Conservation (phyloP, 2,888 invertebrate species). For the Amorpha juglandis region DNA sequence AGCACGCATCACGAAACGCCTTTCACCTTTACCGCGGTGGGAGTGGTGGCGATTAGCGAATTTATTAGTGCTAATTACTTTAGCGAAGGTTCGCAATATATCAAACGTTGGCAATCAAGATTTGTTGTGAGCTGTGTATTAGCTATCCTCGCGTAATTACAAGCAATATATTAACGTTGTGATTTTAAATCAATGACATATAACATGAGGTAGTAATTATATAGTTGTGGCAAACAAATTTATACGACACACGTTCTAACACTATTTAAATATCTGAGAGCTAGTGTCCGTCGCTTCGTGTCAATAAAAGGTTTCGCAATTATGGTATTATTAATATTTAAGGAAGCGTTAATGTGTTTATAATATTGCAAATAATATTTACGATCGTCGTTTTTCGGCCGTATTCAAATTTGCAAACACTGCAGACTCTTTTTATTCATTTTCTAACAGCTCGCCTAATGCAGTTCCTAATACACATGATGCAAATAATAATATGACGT, state of each 20-base stretch:
- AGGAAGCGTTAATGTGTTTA: too few species aligned
- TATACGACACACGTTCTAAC: not conserved
- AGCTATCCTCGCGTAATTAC: constrained; percentile 12
- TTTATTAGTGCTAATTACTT: constrained; percentile 26
- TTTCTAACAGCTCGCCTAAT: too few species aligned
- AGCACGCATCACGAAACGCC: constrained; percentile 50
- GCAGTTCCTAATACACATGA: too few species aligned
- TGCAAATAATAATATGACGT: too few species aligned
- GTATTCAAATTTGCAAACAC: too few species aligned
- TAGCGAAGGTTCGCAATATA: constrained; percentile 15
- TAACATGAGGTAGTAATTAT: not conserved
- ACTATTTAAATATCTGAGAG: too few species aligned
- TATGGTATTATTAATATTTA: too few species aligned
- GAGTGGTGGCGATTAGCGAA: constrained; percentile 30
- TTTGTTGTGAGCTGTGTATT: constrained; percentile 1
- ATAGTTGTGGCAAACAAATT: not conserved
- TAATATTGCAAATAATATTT: too few species aligned
- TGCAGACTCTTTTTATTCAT: too few species aligned
- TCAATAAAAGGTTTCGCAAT: too few species aligned
- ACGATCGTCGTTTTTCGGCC: too few species aligned
- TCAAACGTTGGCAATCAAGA: not conserved
- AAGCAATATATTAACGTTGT: constrained; percentile 10
- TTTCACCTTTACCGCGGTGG: constrained; percentile 57
- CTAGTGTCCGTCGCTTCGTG: too few species aligned
- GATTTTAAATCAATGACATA: not conserved